Conservation (phyloP, 1,140 invertebrate species). For the Drosophila malerkotliana region DNA sequence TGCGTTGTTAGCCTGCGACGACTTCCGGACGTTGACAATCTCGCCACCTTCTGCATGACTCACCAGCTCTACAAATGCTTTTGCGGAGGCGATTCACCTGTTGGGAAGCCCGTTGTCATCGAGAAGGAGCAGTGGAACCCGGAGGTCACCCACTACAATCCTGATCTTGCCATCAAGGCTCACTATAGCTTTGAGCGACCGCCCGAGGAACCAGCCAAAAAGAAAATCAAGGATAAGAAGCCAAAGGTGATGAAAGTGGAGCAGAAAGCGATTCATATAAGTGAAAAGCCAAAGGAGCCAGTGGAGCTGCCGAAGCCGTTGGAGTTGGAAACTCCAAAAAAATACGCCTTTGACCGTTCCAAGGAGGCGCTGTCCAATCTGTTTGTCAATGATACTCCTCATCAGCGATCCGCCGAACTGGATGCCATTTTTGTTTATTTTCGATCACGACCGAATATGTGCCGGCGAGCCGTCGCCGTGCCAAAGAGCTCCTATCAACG, state of each 20-base stretch:
- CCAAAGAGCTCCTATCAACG: constrained; percentile 61
- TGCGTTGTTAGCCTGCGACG: constrained; percentile 63
- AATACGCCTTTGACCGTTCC: too few species aligned
- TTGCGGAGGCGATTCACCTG: constrained; percentile 60
- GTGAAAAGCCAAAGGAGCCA: neutral
- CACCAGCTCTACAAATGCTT: constrained; percentile 83
- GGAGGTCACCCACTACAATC: constrained; percentile 42
- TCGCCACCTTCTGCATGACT: constrained; percentile 78
- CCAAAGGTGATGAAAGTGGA: neutral
- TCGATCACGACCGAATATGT: constrained; percentile 26
- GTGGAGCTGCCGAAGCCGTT: neutral
- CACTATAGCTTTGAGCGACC: constrained; percentile 73
- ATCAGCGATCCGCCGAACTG: constrained; percentile 41
- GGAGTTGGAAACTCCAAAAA: neutral
- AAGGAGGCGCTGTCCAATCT: neutral
- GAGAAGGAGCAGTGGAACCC: constrained; percentile 61
- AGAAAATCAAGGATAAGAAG: constrained; percentile 43
- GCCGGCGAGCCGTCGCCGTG: constrained; percentile 57
- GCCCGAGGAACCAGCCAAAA: constrained; percentile 48
- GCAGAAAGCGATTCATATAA: neutral
- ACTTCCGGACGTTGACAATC: constrained; percentile 60
- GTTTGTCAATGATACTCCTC: neutral
- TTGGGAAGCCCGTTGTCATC: constrained; percentile 70
- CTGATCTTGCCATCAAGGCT: constrained; percentile 52
- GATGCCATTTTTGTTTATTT: constrained; percentile 52